A percentile compares a stretch with the other conserved stretches of the same genome.
phyloP scores from a whole-genome alignment of 2,113 vertebrate species.

The Hemiscyllium ocellatum region DNA sequence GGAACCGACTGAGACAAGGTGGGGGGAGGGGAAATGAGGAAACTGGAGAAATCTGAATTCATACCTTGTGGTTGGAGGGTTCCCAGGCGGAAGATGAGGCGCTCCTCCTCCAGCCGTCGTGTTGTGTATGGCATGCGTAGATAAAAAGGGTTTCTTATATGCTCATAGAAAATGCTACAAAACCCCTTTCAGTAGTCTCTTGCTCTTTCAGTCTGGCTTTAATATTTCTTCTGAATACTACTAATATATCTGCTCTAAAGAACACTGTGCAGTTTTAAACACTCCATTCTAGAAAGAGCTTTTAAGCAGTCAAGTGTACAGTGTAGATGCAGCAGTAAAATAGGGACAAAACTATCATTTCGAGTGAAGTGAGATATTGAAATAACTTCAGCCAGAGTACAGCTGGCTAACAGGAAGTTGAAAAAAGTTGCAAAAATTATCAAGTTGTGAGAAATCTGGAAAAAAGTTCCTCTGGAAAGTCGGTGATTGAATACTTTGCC shows the following conservation, averaged over 20 bases:
- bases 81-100: too few species aligned
- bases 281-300: background rate
- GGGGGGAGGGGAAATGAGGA: too few species aligned
- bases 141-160: background rate
- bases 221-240: background rate
- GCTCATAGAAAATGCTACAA: background rate
- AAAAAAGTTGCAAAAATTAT: background rate
- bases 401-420: background rate
- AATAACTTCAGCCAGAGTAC: background rate
- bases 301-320: background rate
- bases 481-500: background rate
- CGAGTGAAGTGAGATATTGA: background rate
- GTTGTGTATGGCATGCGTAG: background rate
- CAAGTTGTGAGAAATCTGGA: background rate
- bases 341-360: background rate
- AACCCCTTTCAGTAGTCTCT: background rate
- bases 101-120: too few species aligned
- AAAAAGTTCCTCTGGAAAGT: background rate
- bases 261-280: background rate
- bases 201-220: background rate
- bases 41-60: too few species aligned
- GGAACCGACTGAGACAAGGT: too few species aligned
- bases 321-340: background rate
- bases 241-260: background rate
- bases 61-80: too few species aligned